phyloP scores from a whole-genome alignment of 2,797 vertebrate species.

The Cirrhinus molitorella region DNA sequence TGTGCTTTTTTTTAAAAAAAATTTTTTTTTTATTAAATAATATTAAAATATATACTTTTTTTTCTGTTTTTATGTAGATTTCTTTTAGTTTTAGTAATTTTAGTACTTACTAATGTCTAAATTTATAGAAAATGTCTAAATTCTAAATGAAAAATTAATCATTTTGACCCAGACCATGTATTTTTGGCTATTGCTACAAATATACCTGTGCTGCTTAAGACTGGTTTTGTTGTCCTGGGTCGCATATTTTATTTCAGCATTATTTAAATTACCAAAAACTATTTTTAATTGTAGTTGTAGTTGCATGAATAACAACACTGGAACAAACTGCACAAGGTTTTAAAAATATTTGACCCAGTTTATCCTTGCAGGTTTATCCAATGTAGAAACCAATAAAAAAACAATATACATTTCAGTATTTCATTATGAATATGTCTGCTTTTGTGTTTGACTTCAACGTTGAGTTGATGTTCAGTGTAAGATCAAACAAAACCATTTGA shows the following conservation, averaged over 20 bases:
- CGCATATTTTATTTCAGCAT: not conserved
- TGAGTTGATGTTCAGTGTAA: not conserved
- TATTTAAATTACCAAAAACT: not conserved
- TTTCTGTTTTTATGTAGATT: too few species aligned
- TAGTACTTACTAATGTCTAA: too few species aligned
- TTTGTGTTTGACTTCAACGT: not conserved
- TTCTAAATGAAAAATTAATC: too few species aligned
- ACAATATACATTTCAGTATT: not conserved
- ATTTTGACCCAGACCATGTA: too few species aligned
- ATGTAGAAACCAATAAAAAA: slow-evolving; percentile 4
- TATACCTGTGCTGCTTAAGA: too few species aligned
- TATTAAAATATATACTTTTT: not conserved
- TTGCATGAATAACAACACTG: not conserved
- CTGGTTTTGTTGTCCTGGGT: too few species aligned
- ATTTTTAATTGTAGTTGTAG: not conserved
- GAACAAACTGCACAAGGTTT: not conserved
- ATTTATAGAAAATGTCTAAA: too few species aligned
- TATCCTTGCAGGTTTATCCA: not conserved
- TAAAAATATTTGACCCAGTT: not conserved
- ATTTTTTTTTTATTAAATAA: not conserved
- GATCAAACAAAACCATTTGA: not conserved
- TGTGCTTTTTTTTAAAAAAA: not conserved
- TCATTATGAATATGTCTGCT: not conserved
- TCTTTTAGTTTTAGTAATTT: too few species aligned
- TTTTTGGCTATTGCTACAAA: too few species aligned